Base-by-base conservation (phyloP, 2,888 invertebrate species). In the Papilio gigon region DNA sequence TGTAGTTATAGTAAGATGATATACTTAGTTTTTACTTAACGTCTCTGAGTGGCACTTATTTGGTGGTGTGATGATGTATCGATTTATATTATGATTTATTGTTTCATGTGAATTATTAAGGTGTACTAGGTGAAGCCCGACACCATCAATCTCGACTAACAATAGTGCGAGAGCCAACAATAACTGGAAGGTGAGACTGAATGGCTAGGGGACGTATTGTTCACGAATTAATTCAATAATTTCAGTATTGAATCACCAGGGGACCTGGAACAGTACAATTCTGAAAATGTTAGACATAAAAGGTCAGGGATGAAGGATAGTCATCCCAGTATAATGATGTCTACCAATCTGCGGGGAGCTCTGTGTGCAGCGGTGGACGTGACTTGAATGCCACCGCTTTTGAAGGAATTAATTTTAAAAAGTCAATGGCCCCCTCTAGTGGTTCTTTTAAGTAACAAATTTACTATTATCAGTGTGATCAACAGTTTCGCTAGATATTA, bases 201-300 rank as follows among this genome's bases (percentile, higher is more conserved):
- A 56, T 56, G 30, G 53, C 53, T 56, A 27, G 30, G 30, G 53
- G 25, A 56, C 53, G 53, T n/a, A 56, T 56, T 56, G 53, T 30
- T 56, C 17, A 30, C 30, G 30, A 56, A 56, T 56, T 27, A 56
- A 56, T 56, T 56, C 53, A 56, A 30, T 30, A 14, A 56, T 56
- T 30, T 30, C 30, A 56, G 53, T 56, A 30, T 30, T 56, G 9
- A 56, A 27, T 56, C 30, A 17, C 53, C 30, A 9, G 9, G 53
- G 30, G 53, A 56, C 30, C 30, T 56, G 9, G 17, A 56, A 30
- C 9, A 9, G 17, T 42, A 6, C 9, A 17, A 30, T 56, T 56
- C 17, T 30, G 17, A 56, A 56, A 56, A 22, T 25, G 1, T 25
- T 30, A 8, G n/a, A 30, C 30, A 12, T 47, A 22, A 47, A 20